Percentiles rank a stretch among this genome's conserved stretches.
These are phyloP conservation scores for Thyatira batis DNA, from an alignment of 2,888 invertebrate species.

Conservation along the genomic window DNA sequence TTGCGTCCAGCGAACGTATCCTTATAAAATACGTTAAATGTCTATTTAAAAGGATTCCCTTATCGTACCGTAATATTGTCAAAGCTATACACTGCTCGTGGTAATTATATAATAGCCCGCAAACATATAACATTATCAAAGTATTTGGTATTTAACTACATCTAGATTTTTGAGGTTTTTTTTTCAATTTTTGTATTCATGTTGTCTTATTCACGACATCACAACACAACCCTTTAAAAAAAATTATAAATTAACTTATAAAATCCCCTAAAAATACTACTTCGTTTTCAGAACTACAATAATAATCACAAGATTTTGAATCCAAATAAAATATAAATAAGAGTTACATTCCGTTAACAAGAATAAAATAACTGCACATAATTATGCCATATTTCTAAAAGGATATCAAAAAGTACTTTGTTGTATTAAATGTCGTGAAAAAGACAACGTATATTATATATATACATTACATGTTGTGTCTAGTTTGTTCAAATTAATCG, in stretches of 20 bases:
- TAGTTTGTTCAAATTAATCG: not conserved
- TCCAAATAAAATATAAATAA: no score
- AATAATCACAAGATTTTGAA: no score
- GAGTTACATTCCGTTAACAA: no score
- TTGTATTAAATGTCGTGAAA: not conserved
- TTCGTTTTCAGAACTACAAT: no score
- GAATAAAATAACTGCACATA: no score
- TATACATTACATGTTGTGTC: not conserved
- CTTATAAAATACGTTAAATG: no score
- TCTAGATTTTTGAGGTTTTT: constrained; percentile 3
- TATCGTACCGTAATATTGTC: constrained; percentile 27
- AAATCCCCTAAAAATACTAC: no score
- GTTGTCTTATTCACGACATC: not conserved
- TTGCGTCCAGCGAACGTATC: not conserved
- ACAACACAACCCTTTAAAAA: no score
- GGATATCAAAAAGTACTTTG: no score
- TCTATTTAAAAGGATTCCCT: not conserved
- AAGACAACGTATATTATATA: not conserved
- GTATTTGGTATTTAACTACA: constrained; percentile 8
- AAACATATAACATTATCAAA: constrained; percentile 5
- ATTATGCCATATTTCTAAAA: no score
- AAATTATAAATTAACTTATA: no score
- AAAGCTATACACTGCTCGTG: constrained; percentile 32
- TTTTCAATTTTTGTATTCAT: not conserved
- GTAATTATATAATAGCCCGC: constrained; percentile 14